Percentiles rank a stretch among this genome's conserved stretches.
Evolutionary conservation across 2,888 invertebrate species (phyloP).

Genomic region (Lasioglossum villosulum): DNA sequence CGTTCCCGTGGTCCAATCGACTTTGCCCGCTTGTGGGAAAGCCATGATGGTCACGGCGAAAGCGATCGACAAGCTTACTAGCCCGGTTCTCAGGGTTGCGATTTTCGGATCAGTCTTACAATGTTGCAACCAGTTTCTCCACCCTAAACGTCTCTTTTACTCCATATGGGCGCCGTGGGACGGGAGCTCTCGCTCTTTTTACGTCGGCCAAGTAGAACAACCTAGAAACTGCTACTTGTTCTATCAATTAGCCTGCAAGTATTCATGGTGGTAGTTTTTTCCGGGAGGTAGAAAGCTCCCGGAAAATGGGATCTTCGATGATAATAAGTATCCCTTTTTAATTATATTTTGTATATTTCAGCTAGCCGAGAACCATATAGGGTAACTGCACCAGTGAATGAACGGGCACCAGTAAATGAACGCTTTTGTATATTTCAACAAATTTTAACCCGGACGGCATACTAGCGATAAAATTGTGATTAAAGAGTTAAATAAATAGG

Average conservation of each 20-base stretch:
- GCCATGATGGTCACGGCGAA: not conserved
- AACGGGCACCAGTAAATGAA: too few species aligned
- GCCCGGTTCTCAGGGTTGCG: not conserved
- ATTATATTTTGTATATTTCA: too few species aligned
- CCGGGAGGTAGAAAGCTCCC: too few species aligned
- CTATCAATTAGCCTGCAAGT: not conserved
- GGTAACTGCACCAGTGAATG: too few species aligned
- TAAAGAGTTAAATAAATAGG: too few species aligned
- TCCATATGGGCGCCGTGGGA: not conserved
- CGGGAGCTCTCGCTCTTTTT: not conserved
- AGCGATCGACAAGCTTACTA: not conserved
- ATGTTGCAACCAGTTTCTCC: not conserved
- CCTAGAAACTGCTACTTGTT: not conserved
- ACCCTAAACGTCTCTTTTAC: not conserved
- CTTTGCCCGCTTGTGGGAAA: conserved; percentile 37
- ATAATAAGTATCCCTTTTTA: too few species aligned
- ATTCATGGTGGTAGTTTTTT: not conserved
- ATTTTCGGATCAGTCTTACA: not conserved
- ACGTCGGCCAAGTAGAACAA: not conserved
- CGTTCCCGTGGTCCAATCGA: not conserved
- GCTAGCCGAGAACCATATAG: too few species aligned
- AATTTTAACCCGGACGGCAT: too few species aligned
- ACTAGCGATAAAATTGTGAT: too few species aligned
- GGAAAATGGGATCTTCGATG: too few species aligned
- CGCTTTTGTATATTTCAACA: too few species aligned